A percentile compares a stretch with the other conserved stretches of the same genome.
phyloP scores from a whole-genome alignment of 92 coral and sea anemone genomes.

The Pocillopora grandis region DNA sequence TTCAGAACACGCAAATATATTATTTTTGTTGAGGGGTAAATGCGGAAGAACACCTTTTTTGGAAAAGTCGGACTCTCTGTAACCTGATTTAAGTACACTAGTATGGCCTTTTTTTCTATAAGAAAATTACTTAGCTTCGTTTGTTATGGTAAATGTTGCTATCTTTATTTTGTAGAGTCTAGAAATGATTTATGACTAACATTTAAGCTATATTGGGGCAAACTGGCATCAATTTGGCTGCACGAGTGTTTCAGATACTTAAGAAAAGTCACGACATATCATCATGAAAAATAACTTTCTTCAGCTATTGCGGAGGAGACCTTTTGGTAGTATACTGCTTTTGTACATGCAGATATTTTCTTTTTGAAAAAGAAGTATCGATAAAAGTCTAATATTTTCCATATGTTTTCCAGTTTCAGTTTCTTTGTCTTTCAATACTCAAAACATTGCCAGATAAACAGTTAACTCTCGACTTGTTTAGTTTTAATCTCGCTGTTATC shows the following conservation, averaged over 20 bases:
- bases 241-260: background rate
- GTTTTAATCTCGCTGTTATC: background rate
- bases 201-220: slow-evolving; percentile 17
- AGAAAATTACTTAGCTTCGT: no score
- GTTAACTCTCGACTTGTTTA: background rate
- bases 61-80: background rate
- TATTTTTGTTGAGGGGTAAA: background rate
- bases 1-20: background rate
- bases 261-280: slow-evolving; percentile 22
- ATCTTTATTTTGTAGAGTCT: background rate
- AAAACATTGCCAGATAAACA: no score
- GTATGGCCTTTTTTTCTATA: background rate
- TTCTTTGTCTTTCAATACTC: no score
- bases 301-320: no score
- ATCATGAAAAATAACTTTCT: background rate
- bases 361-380: no score
- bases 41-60: background rate
- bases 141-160: no score
- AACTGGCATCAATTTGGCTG: background rate
- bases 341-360: no score
- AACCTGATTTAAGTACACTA: background rate
- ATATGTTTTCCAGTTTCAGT: no score
- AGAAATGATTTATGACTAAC: background rate
- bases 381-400: no score
- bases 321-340: no score